phyloP scores from a whole-genome alignment of 1,140 invertebrate genomes.

The Aradophagus sp. region DNA sequence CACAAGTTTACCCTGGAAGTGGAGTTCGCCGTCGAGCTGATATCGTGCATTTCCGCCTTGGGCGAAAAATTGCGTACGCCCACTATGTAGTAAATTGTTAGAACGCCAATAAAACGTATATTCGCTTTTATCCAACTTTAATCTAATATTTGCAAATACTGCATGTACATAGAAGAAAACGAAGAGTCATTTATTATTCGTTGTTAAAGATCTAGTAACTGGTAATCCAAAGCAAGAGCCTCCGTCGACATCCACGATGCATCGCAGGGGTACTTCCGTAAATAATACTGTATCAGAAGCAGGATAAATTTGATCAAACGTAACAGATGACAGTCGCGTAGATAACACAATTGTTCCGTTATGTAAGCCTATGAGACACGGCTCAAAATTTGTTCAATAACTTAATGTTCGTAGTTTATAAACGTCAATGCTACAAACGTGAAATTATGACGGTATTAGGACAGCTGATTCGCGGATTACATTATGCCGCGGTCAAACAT shows the following conservation, averaged over 20 bases:
- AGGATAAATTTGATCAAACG: conserved; percentile 57
- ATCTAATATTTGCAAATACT: conserved; percentile 64
- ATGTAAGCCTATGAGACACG: conserved; percentile 45
- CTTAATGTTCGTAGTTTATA: conserved; percentile 41
- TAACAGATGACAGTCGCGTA: conserved; percentile 57
- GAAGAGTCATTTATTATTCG: conserved; percentile 61
- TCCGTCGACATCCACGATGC: conserved; percentile 47
- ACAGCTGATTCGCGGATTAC: conserved; percentile 55
- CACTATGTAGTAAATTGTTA: conserved; percentile 63
- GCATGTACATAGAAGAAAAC: conserved; percentile 57
- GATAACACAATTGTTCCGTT: conserved; percentile 57
- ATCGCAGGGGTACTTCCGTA: conserved; percentile 59
- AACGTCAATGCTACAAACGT: conserved; percentile 12
- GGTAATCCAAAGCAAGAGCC: conserved; percentile 56
- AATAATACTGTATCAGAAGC: conserved; percentile 51
- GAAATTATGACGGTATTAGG: conserved; percentile 50
- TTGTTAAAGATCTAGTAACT: conserved; percentile 64
- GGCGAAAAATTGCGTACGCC: conserved; percentile 44
- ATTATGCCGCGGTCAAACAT: too few relatives aligned
- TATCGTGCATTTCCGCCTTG: conserved; percentile 53
- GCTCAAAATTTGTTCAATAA: conserved; percentile 53
- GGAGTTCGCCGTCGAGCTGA: conserved; percentile 49
- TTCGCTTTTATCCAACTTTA: conserved; percentile 58
- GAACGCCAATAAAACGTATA: conserved; percentile 58
- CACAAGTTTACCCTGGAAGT: conserved; percentile 48